Percentiles rank a stretch among this genome's conserved stretches.
phyloP scores from a whole-genome alignment of 2,113 vertebrate species.

The Arothron firmamentum region DNA sequence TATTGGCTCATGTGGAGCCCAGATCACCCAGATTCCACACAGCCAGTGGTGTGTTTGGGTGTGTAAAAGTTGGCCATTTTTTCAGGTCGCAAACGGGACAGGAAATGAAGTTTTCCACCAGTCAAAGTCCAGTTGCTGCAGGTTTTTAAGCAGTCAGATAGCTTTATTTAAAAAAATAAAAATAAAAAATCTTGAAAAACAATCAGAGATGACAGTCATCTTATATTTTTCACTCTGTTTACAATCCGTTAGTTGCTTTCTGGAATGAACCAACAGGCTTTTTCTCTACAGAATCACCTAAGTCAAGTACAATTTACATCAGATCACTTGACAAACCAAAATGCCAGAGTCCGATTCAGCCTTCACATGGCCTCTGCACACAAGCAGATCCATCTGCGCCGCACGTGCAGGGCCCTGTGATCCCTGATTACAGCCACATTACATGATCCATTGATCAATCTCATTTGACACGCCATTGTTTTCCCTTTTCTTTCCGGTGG shows the following conservation, averaged over 20 bases:
- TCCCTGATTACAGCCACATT: background rate
- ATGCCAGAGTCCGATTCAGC: background rate
- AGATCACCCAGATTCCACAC: slow-evolving; percentile 32
- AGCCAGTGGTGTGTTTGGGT: slow-evolving; percentile 27
- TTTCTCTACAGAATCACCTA: background rate
- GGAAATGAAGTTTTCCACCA: slow-evolving; percentile 55
- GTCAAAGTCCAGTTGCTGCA: background rate
- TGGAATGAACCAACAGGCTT: background rate
- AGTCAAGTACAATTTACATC: no score
- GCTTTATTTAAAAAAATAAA: slow-evolving; percentile 10
- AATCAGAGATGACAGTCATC: slow-evolving; percentile 1
- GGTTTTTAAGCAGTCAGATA: slow-evolving; percentile 38
- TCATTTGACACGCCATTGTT: slow-evolving; percentile 15
- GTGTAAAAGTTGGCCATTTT: slow-evolving; percentile 21
- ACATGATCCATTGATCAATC: slow-evolving; percentile 40
- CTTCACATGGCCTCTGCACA: background rate
- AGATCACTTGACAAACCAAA: no score
- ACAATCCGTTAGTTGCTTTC: no score
- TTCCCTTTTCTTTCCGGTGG: slow-evolving; percentile 36
- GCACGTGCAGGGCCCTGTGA: background rate
- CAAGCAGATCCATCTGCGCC: slow-evolving; percentile 4
- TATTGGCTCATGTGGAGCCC: slow-evolving; percentile 41
- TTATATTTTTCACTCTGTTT: slow-evolving; percentile 9
- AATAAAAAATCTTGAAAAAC: background rate
- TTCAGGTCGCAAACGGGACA: slow-evolving; percentile 54